A percentile compares a stretch with the other conserved stretches of the same genome.
phyloP scores from a whole-genome alignment of 2,797 vertebrate genomes.

The Oreortyx pictus region DNA sequence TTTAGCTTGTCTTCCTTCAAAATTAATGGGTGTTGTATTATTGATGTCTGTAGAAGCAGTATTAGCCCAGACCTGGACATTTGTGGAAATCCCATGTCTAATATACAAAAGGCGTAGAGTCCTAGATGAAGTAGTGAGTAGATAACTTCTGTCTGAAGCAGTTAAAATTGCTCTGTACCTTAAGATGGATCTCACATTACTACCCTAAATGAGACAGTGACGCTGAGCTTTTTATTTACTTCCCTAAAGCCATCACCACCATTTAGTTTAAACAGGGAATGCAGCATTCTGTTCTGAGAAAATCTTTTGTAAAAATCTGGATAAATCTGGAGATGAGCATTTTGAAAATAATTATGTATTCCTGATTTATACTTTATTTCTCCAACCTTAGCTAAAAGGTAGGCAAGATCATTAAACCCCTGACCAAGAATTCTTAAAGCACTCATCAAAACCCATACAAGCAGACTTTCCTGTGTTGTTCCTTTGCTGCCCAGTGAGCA shows the following conservation, averaged over 20 bases:
- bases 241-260: not conserved
- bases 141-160: not conserved
- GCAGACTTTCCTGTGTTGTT: not conserved
- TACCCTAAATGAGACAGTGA: not conserved
- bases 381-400: constrained; percentile 1
- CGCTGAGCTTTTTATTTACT: not conserved
- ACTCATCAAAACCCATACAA: not conserved
- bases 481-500: not conserved
- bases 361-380: not conserved
- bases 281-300: not conserved
- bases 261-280: not conserved
- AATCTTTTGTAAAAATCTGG: not conserved
- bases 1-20: constrained; percentile 30
- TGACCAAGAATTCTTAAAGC: not conserved
- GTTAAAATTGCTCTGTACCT: not conserved
- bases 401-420: constrained; percentile 13
- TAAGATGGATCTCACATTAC: not conserved
- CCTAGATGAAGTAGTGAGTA: not conserved
- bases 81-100: not conserved
- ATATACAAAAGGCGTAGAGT: not conserved
- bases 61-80: not conserved
- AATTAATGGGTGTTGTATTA: constrained; percentile 19
- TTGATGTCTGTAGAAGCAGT: constrained; percentile 10
- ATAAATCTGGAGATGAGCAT: not conserved
- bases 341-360: not conserved